phyloP scores from a whole-genome alignment of 2,113 vertebrate species.

The Turnix velox region DNA sequence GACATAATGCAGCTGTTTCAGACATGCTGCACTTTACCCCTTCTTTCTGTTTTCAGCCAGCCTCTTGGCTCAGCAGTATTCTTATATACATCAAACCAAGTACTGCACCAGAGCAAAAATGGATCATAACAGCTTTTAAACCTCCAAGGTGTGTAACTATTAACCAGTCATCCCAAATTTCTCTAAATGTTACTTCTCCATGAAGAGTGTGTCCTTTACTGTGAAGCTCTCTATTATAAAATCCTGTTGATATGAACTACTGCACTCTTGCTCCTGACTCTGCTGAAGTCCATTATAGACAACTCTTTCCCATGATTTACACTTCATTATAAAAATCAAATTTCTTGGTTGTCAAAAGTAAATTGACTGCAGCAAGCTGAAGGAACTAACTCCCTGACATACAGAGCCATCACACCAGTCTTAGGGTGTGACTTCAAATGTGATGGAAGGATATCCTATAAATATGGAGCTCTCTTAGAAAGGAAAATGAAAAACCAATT shows the following conservation, averaged over 20 bases:
- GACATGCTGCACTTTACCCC: neutral
- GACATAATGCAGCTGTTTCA: neutral
- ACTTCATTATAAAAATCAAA: conserved; percentile 70
- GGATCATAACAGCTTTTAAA: neutral
- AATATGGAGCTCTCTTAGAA: conserved; percentile 23
- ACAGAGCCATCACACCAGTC: conserved; percentile 9
- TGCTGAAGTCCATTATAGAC: conserved; percentile 34
- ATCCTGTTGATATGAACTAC: conserved; percentile 6
- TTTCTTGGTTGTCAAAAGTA: conserved; percentile 65
- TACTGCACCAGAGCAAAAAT: neutral
- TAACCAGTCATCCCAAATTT: neutral
- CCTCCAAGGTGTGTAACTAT: neutral
- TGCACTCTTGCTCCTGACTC: conserved; percentile 13
- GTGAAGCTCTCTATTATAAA: conserved; percentile 15
- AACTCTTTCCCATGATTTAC: conserved; percentile 43
- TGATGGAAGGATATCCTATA: conserved; percentile 42
- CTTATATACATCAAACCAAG: neutral
- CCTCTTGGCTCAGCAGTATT: neutral
- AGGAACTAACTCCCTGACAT: conserved; percentile 32
- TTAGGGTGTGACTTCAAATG: conserved; percentile 10
- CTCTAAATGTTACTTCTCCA: neutral
- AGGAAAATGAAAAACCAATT: conserved; percentile 10
- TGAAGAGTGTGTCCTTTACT: neutral
- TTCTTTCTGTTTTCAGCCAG: neutral
- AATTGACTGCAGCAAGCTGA: conserved; percentile 56